Percentiles rank a stretch among this genome's conserved stretches.
Evolutionary conservation across 2,113 vertebrate species (phyloP).

Genomic region (Solea senegalensis): DNA sequence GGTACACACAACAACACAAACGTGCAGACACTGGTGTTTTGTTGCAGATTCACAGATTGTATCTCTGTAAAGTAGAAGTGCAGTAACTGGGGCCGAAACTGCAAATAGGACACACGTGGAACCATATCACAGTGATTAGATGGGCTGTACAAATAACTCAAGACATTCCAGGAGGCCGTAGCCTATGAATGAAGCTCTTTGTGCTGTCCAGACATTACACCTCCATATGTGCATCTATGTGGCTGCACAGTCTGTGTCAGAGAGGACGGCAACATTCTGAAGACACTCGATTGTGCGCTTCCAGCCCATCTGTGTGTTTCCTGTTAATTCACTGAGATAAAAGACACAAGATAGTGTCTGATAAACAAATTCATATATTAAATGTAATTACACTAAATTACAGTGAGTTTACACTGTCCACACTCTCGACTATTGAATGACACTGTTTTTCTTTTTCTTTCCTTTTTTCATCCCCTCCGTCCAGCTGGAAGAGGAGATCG

Average conservation of each 20-base stretch:
- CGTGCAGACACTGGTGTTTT: not conserved
- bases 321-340: constrained; percentile 16
- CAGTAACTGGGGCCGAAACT: not conserved
- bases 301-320: constrained; percentile 5
- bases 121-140: constrained; percentile 48
- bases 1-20: constrained; percentile 68
- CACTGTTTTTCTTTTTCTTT: not conserved
- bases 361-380: not conserved
- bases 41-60: not conserved
- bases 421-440: not conserved
- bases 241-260: constrained; percentile 28
- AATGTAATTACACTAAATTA: constrained; percentile 1
- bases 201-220: constrained; percentile 58
- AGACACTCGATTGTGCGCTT: constrained; percentile 21
- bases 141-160: constrained; percentile 47
- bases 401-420: constrained; percentile 5
- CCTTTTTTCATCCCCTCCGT: constrained; percentile 4
- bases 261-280: constrained; percentile 29
- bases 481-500: constrained; percentile 89
- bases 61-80: not conserved
- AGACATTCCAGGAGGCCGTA: constrained; percentile 67
- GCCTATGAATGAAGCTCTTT: constrained; percentile 66
- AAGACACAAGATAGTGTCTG: constrained; percentile 28
- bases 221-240: constrained; percentile 38
- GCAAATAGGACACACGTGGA: constrained; percentile 34